A percentile compares a stretch with the other conserved stretches of the same genome.
These are phyloP conservation scores for Catharus ustulatus DNA, from an alignment of 2,797 vertebrate species.

Conservation along the genomic window DNA sequence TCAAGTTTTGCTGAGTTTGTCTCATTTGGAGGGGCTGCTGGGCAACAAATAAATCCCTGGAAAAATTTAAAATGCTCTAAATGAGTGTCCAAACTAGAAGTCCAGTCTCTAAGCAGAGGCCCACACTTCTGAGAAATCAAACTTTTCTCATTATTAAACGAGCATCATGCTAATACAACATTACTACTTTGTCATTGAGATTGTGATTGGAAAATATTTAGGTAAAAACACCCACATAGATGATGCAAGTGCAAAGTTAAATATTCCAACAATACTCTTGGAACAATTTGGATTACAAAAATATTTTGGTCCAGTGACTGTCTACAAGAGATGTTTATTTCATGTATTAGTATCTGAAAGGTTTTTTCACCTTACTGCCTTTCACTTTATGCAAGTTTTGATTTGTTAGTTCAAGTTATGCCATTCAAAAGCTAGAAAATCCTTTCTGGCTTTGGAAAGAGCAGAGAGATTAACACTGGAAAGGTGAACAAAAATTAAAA, in stretches of 20 bases:
- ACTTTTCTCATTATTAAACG: not conserved
- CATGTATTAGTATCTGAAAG: not conserved
- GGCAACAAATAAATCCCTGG: not conserved
- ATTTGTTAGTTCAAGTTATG: not conserved
- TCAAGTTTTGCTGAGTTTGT: not conserved
- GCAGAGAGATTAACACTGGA: not conserved
- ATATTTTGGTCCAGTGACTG: not conserved
- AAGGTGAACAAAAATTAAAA: conserved; percentile 9
- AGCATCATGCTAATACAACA: not conserved
- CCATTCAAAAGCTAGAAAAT: not conserved
- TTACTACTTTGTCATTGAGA: not conserved
- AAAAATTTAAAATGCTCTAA: not conserved
- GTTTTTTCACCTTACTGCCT: not conserved
- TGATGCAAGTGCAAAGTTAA: not conserved
- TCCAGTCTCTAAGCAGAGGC: not conserved
- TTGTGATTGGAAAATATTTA: not conserved
- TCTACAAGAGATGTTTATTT: not conserved
- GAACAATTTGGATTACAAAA: not conserved
- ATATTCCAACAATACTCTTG: not conserved
- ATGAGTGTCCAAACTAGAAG: not conserved
- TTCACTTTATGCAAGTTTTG: not conserved
- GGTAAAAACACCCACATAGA: not conserved
- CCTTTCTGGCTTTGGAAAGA: not conserved
- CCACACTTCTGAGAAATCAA: not conserved
- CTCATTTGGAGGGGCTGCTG: not conserved